phyloP scores from a whole-genome alignment of 2,888 invertebrate genomes.

The Melieria crassipennis region DNA sequence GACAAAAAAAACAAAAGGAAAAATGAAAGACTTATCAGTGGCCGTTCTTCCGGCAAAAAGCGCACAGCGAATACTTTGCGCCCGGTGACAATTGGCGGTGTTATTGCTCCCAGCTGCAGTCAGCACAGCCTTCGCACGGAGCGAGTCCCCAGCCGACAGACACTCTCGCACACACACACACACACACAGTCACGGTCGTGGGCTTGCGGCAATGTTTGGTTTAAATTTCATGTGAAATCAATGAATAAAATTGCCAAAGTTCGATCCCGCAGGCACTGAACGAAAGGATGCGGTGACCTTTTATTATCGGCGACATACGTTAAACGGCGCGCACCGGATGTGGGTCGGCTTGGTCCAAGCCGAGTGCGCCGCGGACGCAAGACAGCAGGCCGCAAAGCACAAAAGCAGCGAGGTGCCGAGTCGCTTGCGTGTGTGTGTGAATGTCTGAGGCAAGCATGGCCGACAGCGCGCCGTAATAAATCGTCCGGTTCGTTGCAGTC shows the following conservation, averaged over 20 bases:
- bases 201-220: constrained; percentile 4
- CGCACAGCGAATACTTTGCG: too few species aligned
- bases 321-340: neutral
- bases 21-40: too few species aligned
- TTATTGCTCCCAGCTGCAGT: constrained; percentile 19
- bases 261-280: neutral
- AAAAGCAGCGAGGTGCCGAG: too few species aligned
- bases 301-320: constrained; percentile 1
- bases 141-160: neutral
- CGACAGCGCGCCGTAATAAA: too few species aligned
- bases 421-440: too few species aligned
- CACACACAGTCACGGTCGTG: too few species aligned
- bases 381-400: neutral
- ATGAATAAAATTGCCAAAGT: constrained; percentile 6
- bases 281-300: neutral
- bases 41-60: too few species aligned
- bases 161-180: too few species aligned
- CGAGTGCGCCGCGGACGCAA: neutral
- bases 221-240: constrained; percentile 13
- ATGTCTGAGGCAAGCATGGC: too few species aligned
- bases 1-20: too few species aligned
- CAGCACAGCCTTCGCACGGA: constrained; percentile 2
- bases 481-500: too few species aligned
- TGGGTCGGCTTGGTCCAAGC: neutral
- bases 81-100: neutral